Evolutionary conservation across 2,888 invertebrate species (phyloP).

Genomic region (Pristionchus maxplancki): DNA sequence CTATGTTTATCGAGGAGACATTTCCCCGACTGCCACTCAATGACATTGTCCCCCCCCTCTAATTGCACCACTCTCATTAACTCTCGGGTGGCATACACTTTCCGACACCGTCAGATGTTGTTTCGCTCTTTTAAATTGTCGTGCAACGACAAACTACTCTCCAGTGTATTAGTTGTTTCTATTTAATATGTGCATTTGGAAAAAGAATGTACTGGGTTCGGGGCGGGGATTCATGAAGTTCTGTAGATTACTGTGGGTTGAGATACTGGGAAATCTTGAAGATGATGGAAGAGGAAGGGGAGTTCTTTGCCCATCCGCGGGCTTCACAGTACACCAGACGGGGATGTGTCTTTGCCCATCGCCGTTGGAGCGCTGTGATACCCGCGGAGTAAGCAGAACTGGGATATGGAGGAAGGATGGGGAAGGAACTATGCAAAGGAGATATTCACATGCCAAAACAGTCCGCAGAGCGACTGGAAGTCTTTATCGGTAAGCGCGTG

Average conservation of each 20-base stretch:
- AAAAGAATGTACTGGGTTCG: too few species aligned
- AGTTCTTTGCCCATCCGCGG: constrained; percentile 21
- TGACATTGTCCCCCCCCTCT: too few species aligned
- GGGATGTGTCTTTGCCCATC: background rate
- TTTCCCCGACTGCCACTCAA: too few species aligned
- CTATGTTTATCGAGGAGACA: too few species aligned
- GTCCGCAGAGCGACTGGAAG: background rate
- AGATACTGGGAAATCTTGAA: background rate
- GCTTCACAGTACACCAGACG: constrained; percentile 35
- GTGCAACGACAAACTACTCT: background rate
- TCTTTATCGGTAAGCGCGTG: background rate
- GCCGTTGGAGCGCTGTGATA: constrained; percentile 52
- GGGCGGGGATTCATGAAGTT: too few species aligned
- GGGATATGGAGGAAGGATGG: too few species aligned
- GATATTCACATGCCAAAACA: background rate
- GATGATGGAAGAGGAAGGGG: background rate
- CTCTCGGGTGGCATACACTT: background rate
- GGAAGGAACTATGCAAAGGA: too few species aligned
- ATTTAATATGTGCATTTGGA: background rate
- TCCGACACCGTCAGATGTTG: background rate
- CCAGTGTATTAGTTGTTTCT: background rate
- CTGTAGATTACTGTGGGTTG: too few species aligned
- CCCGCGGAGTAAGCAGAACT: constrained; percentile 12
- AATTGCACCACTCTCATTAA: background rate
- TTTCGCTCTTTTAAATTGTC: background rate